phyloP scores from a whole-genome alignment of 2,888 invertebrate genomes.

The Ophioninae sp. region DNA sequence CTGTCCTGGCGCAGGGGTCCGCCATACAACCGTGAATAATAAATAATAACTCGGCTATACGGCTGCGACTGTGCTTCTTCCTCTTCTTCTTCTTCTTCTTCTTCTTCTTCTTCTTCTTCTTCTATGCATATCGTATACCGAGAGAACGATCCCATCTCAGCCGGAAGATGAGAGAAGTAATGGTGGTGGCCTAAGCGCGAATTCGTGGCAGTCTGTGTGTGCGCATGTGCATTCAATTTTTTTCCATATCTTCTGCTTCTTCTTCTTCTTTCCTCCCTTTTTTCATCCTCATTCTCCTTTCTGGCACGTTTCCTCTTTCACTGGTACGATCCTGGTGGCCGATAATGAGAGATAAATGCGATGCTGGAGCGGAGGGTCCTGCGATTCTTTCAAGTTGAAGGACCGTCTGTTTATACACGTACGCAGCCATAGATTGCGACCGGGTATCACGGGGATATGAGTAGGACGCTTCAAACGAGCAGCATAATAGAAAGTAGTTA shows the following conservation, averaged over 20 bases:
- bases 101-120: conserved; percentile 14
- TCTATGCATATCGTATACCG: conserved; percentile 50
- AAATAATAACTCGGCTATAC: conserved; percentile 62
- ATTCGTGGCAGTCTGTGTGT: conserved; percentile 45
- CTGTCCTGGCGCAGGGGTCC: conserved; percentile 50
- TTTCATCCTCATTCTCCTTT: conserved; percentile 19
- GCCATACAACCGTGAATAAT: conserved; percentile 62
- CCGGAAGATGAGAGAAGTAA: conserved; percentile 64
- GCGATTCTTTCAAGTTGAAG: conserved; percentile 47
- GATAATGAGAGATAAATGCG: conserved; percentile 64
- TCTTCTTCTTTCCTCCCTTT: conserved; percentile 15
- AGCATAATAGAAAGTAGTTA: conserved; percentile 33
- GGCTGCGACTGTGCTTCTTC: conserved; percentile 53
- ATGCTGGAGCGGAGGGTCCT: conserved; percentile 47
- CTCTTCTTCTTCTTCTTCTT: conserved; percentile 2
- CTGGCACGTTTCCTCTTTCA: conserved; percentile 56
- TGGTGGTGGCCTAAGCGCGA: conserved; percentile 61
- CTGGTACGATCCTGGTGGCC: conserved; percentile 56
- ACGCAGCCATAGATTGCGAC: conserved; percentile 43
- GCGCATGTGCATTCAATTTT: conserved; percentile 16
- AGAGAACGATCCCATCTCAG: conserved; percentile 61
- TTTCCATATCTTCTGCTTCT: not conserved
- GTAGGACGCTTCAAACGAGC: conserved; percentile 28
- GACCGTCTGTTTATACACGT: conserved; percentile 13
- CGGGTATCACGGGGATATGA: conserved; percentile 20